Conservation (phyloP, 53 echinoderm and acorn worm genomes). For the Astropecten irregularis region DNA sequence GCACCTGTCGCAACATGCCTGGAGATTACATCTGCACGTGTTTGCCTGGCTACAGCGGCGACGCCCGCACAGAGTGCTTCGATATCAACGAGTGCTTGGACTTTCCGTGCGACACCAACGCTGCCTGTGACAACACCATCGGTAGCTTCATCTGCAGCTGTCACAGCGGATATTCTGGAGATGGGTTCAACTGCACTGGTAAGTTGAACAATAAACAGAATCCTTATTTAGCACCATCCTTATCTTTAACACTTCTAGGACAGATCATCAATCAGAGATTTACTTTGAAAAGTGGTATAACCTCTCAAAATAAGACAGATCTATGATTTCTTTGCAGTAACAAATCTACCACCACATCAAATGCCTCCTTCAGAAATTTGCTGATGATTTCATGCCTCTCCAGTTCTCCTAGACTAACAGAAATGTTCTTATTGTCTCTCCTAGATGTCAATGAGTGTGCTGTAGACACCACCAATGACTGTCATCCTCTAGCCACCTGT, state of each 20-base stretch:
- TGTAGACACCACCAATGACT: constrained; percentile 47
- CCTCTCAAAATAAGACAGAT: too few species aligned
- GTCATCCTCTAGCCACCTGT: constrained; percentile 73
- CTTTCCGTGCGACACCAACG: constrained; percentile 65
- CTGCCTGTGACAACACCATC: constrained; percentile 67
- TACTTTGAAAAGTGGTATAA: too few species aligned
- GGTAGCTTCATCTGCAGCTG: constrained; percentile 80
- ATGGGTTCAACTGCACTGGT: constrained; percentile 74
- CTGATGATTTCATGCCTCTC: too few species aligned
- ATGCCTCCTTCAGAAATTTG: too few species aligned
- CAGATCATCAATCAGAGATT: too few species aligned
- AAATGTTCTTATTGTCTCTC: too few species aligned
- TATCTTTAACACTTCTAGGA: too few species aligned
- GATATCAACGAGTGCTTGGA: constrained; percentile 79
- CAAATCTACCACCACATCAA: too few species aligned
- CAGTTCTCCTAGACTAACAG: too few species aligned
- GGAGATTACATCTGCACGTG: constrained; percentile 83
- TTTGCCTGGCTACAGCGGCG: constrained; percentile 66
- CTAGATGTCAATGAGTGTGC: constrained; percentile 63
- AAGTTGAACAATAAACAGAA: background rate
- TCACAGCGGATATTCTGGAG: constrained; percentile 56
- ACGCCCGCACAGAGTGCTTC: constrained; percentile 55
- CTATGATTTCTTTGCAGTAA: too few species aligned
- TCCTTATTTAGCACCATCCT: too few species aligned
- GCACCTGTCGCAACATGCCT: constrained; percentile 65